These are phyloP conservation scores for Philopedon plagiatum DNA, from an alignment of 2,888 invertebrate species.

Conservation along the genomic window DNA sequence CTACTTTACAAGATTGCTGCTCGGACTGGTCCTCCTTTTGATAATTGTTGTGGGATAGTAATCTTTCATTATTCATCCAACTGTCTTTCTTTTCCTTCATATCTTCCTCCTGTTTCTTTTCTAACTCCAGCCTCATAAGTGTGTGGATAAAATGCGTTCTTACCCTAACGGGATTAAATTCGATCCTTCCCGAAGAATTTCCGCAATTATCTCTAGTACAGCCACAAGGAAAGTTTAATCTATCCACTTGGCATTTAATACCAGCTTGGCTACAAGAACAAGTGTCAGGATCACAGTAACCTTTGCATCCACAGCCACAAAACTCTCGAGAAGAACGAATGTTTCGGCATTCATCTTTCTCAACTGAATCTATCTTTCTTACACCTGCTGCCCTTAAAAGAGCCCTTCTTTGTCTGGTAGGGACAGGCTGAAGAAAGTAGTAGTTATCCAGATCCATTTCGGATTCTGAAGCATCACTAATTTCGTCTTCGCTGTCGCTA, in stretches of 20 bases:
- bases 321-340: slow-evolving; percentile 93
- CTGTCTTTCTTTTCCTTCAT: slow-evolving; percentile 68
- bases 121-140: slow-evolving; percentile 91
- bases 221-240: slow-evolving; percentile 96
- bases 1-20: slow-evolving; percentile 42
- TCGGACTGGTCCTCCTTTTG: slow-evolving; percentile 46
- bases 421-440: slow-evolving; percentile 93
- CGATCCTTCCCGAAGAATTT: slow-evolving; percentile 93
- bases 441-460: slow-evolving; percentile 91
- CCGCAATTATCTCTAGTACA: slow-evolving; percentile 95
- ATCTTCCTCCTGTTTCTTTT: slow-evolving; percentile 82
- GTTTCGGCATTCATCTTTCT: slow-evolving; percentile 94
- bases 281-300: slow-evolving; percentile 94
- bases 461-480: slow-evolving; percentile 85
- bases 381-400: slow-evolving; percentile 94
- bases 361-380: slow-evolving; percentile 91
- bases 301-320: slow-evolving; percentile 94
- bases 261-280: slow-evolving; percentile 96
- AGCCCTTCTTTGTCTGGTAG: slow-evolving; percentile 90
- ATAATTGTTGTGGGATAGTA: slow-evolving; percentile 61
- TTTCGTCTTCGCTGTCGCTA: slow-evolving; percentile 88
- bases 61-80: slow-evolving; percentile 70
- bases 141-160: slow-evolving; percentile 98
- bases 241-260: slow-evolving; percentile 98
- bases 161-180: slow-evolving; percentile 96